Evolutionary conservation across 2,888 invertebrate genomes (phyloP).

Genomic region (Chrysodeixis includens): DNA sequence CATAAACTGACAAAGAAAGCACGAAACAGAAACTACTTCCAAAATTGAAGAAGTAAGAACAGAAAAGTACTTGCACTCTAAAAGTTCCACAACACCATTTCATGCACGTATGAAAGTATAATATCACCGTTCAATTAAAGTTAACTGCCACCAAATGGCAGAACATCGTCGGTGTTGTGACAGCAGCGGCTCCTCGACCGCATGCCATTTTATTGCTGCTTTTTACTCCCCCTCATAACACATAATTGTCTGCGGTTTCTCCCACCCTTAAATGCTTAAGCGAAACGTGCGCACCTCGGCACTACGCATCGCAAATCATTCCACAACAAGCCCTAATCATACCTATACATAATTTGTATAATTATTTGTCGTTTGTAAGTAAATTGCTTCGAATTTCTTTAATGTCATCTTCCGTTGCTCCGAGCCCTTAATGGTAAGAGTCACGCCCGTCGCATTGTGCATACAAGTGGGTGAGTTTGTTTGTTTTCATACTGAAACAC

Average conservation of each 20-base stretch:
- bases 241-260: slow-evolving; percentile 78
- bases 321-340: slow-evolving; percentile 69
- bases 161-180: slow-evolving; percentile 62
- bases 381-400: slow-evolving; percentile 69
- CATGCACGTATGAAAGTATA: slow-evolving; percentile 18
- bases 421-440: slow-evolving; percentile 56
- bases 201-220: slow-evolving; percentile 74
- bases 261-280: slow-evolving; percentile 76
- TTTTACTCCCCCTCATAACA: slow-evolving; percentile 67
- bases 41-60: background rate
- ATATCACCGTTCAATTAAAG: slow-evolving; percentile 39
- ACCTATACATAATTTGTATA: slow-evolving; percentile 68
- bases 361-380: slow-evolving; percentile 72
- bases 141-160: slow-evolving; percentile 62
- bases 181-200: slow-evolving; percentile 68
- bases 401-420: slow-evolving; percentile 73
- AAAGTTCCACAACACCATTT: background rate
- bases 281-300: slow-evolving; percentile 69
- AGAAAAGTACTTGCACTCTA: background rate
- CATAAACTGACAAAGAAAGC: no score
- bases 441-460: slow-evolving; percentile 33
- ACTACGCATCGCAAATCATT: slow-evolving; percentile 72
- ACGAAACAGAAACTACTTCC: no score
- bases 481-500: background rate
- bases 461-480: background rate